phyloP scores from a whole-genome alignment of 2,888 invertebrate species.

The Drosophila falleni region DNA sequence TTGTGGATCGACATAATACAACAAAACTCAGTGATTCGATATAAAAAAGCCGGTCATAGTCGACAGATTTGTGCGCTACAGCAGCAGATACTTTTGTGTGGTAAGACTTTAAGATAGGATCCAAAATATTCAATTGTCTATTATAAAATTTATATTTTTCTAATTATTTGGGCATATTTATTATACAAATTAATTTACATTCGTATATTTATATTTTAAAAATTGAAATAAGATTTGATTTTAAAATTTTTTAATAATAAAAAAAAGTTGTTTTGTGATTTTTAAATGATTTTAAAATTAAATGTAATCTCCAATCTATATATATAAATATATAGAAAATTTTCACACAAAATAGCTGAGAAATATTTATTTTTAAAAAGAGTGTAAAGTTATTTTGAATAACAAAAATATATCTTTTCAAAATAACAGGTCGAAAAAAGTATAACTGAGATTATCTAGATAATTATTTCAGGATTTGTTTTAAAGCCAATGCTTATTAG shows the following conservation, averaged over 20 bases:
- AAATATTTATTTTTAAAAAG: too few species aligned
- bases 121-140: background rate
- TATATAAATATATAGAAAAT: too few species aligned
- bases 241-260: too few species aligned
- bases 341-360: too few species aligned
- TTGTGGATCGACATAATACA: slow-evolving; percentile 6
- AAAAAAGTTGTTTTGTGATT: too few species aligned
- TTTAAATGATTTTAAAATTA: too few species aligned
- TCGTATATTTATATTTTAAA: background rate
- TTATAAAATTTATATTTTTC: background rate
- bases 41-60: slow-evolving; percentile 6
- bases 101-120: too few species aligned
- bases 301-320: too few species aligned
- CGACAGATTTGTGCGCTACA: slow-evolving; percentile 16
- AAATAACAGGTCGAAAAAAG: background rate
- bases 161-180: background rate
- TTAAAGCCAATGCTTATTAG: background rate
- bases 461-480: background rate
- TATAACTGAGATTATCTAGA: background rate
- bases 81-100: background rate
- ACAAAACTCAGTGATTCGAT: slow-evolving; percentile 30
- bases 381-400: too few species aligned
- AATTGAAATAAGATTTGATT: background rate
- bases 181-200: background rate
- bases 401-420: too few species aligned